Evolutionary conservation across 1,140 invertebrate species (phyloP).

Genomic region (Tetramorium parvispinum): DNA sequence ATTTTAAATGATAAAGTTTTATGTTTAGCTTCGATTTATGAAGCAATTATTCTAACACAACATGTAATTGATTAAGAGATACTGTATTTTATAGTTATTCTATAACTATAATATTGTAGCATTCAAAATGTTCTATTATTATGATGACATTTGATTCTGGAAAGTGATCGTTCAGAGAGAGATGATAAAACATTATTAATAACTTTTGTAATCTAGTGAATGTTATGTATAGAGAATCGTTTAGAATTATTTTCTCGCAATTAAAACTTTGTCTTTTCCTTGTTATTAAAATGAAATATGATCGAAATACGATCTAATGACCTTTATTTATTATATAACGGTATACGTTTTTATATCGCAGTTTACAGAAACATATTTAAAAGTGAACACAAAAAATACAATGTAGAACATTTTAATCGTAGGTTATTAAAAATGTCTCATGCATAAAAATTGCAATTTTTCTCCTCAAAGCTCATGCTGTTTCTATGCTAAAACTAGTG

Average conservation of each 20-base stretch:
- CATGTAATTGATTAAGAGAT: not conserved
- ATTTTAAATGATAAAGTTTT: not conserved
- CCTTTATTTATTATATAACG: not conserved
- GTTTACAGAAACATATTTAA: not conserved
- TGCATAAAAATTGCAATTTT: not conserved
- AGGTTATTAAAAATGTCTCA: not conserved
- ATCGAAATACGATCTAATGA: not conserved
- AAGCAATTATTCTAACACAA: not conserved
- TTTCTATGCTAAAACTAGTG: not conserved
- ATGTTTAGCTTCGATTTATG: not conserved
- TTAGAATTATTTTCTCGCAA: not conserved
- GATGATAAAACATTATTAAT: not conserved
- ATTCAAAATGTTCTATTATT: not conserved
- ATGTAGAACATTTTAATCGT: not conserved
- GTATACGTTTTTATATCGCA: not conserved
- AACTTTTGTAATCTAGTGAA: not conserved
- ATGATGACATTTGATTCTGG: not conserved
- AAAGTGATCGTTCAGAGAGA: not conserved
- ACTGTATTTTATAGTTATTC: not conserved
- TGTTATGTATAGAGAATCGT: not conserved
- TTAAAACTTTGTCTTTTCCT: conserved; percentile 4
- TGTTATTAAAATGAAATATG: not conserved
- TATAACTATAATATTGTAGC: not conserved
- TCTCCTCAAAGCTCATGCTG: not conserved
- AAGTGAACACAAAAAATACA: not conserved